A percentile compares a stretch with the other conserved stretches of the same genome.
These are phyloP conservation scores for Scomberomorus guttatus DNA, from an alignment of 2,797 vertebrate species.

Conservation along the genomic window DNA sequence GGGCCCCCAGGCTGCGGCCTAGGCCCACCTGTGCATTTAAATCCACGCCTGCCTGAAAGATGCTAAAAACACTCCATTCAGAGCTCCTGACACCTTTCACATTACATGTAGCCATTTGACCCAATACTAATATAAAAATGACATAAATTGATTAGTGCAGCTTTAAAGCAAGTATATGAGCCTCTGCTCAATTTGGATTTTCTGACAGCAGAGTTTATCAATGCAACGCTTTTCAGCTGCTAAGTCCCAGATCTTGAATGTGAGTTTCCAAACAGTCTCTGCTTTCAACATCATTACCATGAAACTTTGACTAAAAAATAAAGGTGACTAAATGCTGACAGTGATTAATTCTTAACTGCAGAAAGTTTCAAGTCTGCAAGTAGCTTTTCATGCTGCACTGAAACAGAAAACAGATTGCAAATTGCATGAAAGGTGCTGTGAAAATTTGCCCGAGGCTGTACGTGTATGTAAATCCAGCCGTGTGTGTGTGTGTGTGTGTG, in stretches of 20 bases:
- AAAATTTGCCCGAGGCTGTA: constrained; percentile 1
- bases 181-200: no score
- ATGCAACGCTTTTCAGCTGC: no score
- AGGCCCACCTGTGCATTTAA: no score
- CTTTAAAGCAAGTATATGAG: not conserved
- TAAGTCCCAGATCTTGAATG: no score
- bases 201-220: no score
- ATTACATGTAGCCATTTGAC: not conserved
- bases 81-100: not conserved
- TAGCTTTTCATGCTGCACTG: not conserved
- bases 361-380: constrained; percentile 7
- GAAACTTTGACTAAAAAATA: not conserved
- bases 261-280: not conserved
- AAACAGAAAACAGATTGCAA: constrained; percentile 11
- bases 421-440: constrained; percentile 11
- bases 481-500: constrained; percentile 3
- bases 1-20: no score
- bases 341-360: not conserved
- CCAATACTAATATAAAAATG: not conserved
- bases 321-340: constrained; percentile 3
- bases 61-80: not conserved
- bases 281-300: not conserved
- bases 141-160: not conserved
- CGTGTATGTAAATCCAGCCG: constrained; percentile 7
- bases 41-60: no score